These are phyloP conservation scores for Eriosoma lanigerum DNA, from an alignment of 1,140 invertebrate genomes.

Conservation along the genomic window DNA sequence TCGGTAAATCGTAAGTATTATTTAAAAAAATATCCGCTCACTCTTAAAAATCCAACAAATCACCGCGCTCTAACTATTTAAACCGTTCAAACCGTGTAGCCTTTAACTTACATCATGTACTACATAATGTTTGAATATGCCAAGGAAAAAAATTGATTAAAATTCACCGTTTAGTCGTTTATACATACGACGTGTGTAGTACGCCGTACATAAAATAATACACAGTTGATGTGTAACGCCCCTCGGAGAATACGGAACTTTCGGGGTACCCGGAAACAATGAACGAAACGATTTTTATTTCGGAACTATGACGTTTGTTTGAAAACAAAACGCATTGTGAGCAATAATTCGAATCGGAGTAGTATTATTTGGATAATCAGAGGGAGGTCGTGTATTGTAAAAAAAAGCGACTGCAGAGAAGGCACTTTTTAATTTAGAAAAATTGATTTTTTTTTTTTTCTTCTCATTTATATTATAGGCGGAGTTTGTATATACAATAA, in stretches of 20 bases:
- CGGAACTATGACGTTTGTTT: not conserved
- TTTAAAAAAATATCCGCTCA: too few species aligned
- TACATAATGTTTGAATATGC: too few species aligned
- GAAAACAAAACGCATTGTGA: conserved; percentile 34
- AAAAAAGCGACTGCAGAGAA: not conserved
- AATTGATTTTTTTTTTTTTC: conserved; percentile 18
- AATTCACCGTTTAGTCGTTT: not conserved
- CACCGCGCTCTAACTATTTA: too few species aligned
- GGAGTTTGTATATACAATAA: not conserved
- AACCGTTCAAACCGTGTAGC: too few species aligned
- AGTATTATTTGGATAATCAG: conserved; percentile 13
- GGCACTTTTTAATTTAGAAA: conserved; percentile 27
- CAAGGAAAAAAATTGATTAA: too few species aligned
- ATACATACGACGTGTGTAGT: not conserved
- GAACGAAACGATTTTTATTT: conserved; percentile 6
- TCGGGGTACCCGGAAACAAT: conserved; percentile 22
- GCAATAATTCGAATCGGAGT: not conserved
- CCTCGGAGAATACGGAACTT: not conserved
- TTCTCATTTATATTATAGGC: not conserved
- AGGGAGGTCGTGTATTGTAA: not conserved
- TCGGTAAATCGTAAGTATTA: too few species aligned
- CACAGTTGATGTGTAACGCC: not conserved
- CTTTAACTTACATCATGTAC: too few species aligned
- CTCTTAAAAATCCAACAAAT: too few species aligned
- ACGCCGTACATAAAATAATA: too few species aligned